Evolutionary conservation across 2,797 vertebrate genomes (phyloP), one percentile per base, ranked within the genome.

Genomic region (Spinibarbus caldwelli): DNA sequence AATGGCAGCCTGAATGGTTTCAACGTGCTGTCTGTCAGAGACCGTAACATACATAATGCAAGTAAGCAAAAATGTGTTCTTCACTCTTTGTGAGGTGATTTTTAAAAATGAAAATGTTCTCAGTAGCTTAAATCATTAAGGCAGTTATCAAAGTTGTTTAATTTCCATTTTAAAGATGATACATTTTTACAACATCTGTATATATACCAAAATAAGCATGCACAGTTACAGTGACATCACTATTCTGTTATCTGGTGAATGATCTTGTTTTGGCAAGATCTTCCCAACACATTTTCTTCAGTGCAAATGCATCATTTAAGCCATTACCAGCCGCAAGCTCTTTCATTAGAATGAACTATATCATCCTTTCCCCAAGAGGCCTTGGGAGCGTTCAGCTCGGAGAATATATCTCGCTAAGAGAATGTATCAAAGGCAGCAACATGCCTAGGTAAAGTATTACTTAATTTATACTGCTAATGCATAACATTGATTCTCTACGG

Each of bases 401-500:
- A 95, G 94, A 95, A 97, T 96, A 96, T 94, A 96, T 97, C 96
- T 97, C 94, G 94, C 92, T 90, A 89, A 94, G 94, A 91, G 91
- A 95, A 96, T 91, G 94, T 94, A 96, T 96, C 94, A 95, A 96
- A 96, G 95, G 96, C 94, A 93, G 95, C 94, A 95, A 95, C 94
- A 96, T 94, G 96, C 95, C 96, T 95, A 93, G 92, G 96, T 97
- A 97, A 97, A 97, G 96, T 97, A 97, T 97, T 94, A 95, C 95
- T 97, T 97, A 96, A 97, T 98, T 97, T 97, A 97, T 97, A 96
- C 96, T 94, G 94, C 95, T 97, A 97, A 98, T 96, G 95, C 96
- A 94, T 95, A 95, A 94, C 96, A 96, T 96, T 93, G 95, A 96
- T 97, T 96, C 94, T 96, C 94, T 95, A 95, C 95, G 90, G 95